Evolutionary conservation across 2,797 vertebrate species (phyloP).

Genomic region (Mus minutoides): DNA sequence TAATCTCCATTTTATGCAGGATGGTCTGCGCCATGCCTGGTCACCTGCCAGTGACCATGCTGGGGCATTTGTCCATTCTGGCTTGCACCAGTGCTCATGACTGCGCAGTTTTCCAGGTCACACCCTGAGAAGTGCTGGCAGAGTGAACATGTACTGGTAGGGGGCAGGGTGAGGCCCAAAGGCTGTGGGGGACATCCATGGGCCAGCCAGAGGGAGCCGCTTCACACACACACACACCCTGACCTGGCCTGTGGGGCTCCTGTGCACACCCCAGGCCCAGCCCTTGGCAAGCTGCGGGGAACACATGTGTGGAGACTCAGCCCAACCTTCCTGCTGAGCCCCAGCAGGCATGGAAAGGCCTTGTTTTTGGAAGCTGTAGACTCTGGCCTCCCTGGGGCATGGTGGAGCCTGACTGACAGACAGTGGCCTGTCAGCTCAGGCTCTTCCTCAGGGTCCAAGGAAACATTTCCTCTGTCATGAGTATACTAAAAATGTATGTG

Average conservation of each 20-base stretch:
- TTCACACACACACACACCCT: conserved; percentile 12
- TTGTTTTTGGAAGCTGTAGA: conserved; percentile 57
- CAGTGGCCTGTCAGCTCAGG: neutral
- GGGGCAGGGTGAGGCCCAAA: neutral
- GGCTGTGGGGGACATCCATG: neutral
- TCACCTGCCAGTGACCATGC: neutral
- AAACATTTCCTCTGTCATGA: neutral
- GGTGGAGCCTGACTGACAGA: neutral
- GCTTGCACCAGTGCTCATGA: neutral
- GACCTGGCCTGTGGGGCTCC: neutral
- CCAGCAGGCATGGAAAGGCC: neutral
- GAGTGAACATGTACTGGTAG: neutral
- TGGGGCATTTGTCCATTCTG: neutral
- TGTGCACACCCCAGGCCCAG: neutral
- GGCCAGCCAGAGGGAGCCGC: neutral
- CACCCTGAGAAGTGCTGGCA: neutral
- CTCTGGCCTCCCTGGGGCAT: conserved; percentile 10
- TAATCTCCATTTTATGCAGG: too few relatives aligned
- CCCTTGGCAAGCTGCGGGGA: neutral
- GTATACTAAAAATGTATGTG: neutral
- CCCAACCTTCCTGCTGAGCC: conserved; percentile 49
- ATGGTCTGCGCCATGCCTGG: too few relatives aligned
- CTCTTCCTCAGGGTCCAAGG: conserved; percentile 1
- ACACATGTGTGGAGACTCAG: neutral
- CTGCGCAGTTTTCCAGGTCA: neutral